Evolutionary conservation across 2,113 vertebrate species (phyloP).

Genomic region (Raja brachyura): DNA sequence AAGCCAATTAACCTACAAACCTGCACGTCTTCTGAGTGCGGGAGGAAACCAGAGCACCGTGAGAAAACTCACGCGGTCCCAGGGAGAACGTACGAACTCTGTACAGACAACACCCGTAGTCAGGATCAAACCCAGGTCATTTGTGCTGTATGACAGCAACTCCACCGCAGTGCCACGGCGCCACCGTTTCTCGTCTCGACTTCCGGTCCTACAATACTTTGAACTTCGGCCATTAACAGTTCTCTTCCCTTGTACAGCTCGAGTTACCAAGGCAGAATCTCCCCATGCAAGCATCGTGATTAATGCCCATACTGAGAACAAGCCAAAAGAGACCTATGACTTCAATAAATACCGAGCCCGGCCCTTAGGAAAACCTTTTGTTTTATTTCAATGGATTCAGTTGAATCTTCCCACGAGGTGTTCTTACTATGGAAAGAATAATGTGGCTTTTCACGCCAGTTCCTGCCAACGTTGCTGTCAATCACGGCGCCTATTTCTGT

Average conservation of each 20-base stretch:
- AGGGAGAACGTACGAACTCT: too few species aligned
- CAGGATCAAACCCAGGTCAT: too few species aligned
- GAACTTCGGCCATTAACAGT: not conserved
- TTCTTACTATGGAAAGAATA: not conserved
- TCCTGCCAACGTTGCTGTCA: not conserved
- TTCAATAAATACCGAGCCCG: not conserved
- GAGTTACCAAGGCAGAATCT: not conserved
- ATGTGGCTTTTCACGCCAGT: not conserved
- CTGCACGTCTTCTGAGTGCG: too few species aligned
- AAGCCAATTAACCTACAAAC: too few species aligned
- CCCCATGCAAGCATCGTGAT: not conserved
- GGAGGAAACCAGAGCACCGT: too few species aligned
- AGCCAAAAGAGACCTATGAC: conserved; percentile 6
- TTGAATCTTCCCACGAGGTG: not conserved
- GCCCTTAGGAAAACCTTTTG: not conserved
- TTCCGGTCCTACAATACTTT: too few species aligned
- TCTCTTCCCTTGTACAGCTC: not conserved
- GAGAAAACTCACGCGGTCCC: too few species aligned
- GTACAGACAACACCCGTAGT: too few species aligned
- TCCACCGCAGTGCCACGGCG: too few species aligned
- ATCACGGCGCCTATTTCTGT: not conserved
- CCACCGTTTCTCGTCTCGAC: too few species aligned
- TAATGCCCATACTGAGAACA: not conserved
- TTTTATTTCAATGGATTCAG: not conserved
- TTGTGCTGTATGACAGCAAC: too few species aligned